These are phyloP conservation scores for Macheiramphus alcinus DNA, from an alignment of 2,113 vertebrate genomes.

Conservation along the genomic window DNA sequence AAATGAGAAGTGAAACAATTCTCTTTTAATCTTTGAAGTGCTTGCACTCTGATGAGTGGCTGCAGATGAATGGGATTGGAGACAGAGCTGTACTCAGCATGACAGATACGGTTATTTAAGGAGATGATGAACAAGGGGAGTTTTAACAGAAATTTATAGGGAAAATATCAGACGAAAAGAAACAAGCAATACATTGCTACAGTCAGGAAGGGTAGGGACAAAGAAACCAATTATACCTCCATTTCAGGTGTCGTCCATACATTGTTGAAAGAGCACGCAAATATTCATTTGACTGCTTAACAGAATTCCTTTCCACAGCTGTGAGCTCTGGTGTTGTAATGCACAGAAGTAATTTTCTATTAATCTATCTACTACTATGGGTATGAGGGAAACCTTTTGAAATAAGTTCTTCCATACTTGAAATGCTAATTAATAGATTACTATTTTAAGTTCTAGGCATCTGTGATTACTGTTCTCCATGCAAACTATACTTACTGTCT, in stretches of 20 bases:
- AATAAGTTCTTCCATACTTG: not conserved
- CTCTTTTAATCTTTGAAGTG: slow-evolving; percentile 37
- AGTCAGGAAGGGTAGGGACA: not conserved
- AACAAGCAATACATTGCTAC: not conserved
- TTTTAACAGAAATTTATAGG: not conserved
- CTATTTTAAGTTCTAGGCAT: not conserved
- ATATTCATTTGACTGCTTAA: not conserved
- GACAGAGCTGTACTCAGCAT: not conserved
- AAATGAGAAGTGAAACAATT: slow-evolving; percentile 17
- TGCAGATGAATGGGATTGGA: not conserved
- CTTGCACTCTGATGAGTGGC: slow-evolving; percentile 5
- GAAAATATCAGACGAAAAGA: not conserved
- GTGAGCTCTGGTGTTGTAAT: not conserved
- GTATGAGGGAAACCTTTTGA: not conserved
- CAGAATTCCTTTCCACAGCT: not conserved
- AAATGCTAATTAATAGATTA: slow-evolving; percentile 1
- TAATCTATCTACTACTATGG: not conserved
- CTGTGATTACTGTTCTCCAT: not conserved
- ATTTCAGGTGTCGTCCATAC: not conserved
- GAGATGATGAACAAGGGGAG: not conserved
- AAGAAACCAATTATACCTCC: not conserved
- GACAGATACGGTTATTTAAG: not conserved
- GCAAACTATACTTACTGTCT: not conserved
- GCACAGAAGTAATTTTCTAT: not conserved
- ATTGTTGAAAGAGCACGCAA: not conserved